These are phyloP conservation scores for Danionella dracula DNA, from an alignment of 2,797 vertebrate species.

Conservation along the genomic window DNA sequence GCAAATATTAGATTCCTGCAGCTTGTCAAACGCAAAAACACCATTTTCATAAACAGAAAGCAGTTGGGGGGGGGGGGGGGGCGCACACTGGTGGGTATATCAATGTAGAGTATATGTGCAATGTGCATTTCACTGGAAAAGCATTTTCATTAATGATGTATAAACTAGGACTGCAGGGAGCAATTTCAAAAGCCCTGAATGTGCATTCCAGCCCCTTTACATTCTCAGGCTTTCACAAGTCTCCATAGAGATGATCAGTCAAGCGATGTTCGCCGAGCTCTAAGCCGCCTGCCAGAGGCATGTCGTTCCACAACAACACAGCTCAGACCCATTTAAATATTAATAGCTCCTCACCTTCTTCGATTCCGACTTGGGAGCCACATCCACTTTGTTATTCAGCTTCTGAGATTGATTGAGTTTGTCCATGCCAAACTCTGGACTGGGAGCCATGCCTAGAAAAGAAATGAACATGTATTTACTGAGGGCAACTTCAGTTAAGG, in stretches of 20 bases:
- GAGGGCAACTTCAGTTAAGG: neutral
- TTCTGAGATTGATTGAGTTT: slow-evolving; percentile 87
- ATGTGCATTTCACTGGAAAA: slow-evolving; percentile 20
- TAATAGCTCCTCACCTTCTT: slow-evolving; percentile 56
- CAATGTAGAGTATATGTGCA: neutral
- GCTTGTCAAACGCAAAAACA: neutral
- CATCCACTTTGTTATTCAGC: slow-evolving; percentile 96
- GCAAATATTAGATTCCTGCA: neutral
- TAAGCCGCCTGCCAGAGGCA: neutral
- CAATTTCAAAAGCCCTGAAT: slow-evolving; percentile 20
- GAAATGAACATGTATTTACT: neutral
- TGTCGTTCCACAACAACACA: neutral
- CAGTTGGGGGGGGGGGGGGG: neutral
- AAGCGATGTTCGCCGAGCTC: neutral
- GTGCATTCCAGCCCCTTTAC: neutral
- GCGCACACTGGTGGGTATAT: neutral
- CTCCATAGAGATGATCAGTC: neutral
- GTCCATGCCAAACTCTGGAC: slow-evolving; percentile 90
- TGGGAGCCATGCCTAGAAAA: slow-evolving; percentile 85
- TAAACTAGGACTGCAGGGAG: slow-evolving; percentile 17
- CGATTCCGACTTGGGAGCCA: slow-evolving; percentile 87
- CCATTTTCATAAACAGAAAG: neutral
- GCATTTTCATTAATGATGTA: slow-evolving; percentile 27
- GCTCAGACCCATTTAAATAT: neutral
- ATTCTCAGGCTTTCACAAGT: neutral